Conservation (phyloP, 2,113 vertebrate species). For the Clupea harengus region DNA sequence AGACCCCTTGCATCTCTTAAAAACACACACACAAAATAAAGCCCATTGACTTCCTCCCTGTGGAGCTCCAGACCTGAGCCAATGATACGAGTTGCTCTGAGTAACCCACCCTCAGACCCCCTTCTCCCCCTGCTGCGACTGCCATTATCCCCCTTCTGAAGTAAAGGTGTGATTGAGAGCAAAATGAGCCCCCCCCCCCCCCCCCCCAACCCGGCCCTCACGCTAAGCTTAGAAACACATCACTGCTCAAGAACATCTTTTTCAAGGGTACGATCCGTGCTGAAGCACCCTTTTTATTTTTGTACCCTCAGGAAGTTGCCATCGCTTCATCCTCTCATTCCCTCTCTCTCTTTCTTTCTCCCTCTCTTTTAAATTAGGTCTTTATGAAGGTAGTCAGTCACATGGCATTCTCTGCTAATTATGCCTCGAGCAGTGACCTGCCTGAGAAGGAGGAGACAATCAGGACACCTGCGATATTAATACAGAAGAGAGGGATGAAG, state of each 20-base stretch:
- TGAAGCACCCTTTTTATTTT: conserved; percentile 20
- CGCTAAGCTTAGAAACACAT: conserved; percentile 2
- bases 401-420: conserved; percentile 36
- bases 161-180: not conserved
- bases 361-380: not conserved
- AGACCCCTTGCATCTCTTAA: not conserved
- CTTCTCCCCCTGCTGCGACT: not conserved
- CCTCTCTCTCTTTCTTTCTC: not conserved
- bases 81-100: not conserved
- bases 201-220: not conserved
- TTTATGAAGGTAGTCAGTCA: conserved; percentile 16
- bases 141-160: not conserved
- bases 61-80: not conserved
- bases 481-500: not conserved
- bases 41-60: not conserved
- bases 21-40: not conserved
- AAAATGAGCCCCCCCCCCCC: not conserved
- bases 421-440: conserved; percentile 42
- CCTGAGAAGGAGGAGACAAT: conserved; percentile 28
- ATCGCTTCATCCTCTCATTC: not conserved
- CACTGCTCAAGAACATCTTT: conserved; percentile 7
- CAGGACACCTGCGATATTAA: conserved; percentile 24
- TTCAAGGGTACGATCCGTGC: conserved; percentile 29
- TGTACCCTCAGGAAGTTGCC: conserved; percentile 23
- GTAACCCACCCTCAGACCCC: not conserved